Conservation (phyloP, 2,888 invertebrate species). For the Magallana nippona region DNA sequence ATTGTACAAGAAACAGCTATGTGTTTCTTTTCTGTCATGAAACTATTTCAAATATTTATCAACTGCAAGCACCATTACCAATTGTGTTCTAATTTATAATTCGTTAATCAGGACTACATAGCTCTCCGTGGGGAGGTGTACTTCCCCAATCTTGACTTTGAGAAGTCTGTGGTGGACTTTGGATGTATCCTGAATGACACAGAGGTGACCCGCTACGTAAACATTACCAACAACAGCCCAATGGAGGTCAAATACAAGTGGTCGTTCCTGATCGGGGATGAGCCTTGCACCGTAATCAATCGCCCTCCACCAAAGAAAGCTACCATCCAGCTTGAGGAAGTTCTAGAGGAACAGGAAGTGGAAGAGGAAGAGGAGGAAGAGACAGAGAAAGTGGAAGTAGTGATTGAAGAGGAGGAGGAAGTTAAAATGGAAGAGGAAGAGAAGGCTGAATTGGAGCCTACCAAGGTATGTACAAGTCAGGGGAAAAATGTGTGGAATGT, state of each 20-base stretch:
- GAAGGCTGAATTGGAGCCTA: slow-evolving; percentile 60
- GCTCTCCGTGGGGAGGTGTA: slow-evolving; percentile 85
- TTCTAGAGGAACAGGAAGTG: slow-evolving; percentile 49
- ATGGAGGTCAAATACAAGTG: slow-evolving; percentile 82
- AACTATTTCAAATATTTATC: no score
- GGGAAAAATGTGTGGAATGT: neutral
- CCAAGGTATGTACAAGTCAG: slow-evolving; percentile 56
- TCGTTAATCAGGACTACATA: slow-evolving; percentile 83
- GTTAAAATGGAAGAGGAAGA: slow-evolving; percentile 58
- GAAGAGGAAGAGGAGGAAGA: slow-evolving; percentile 42
- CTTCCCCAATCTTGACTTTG: slow-evolving; percentile 85
- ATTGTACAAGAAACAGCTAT: neutral
- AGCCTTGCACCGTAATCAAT: slow-evolving; percentile 68
- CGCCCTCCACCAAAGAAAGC: slow-evolving; percentile 53
- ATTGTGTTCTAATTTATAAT: neutral
- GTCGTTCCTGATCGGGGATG: slow-evolving; percentile 77
- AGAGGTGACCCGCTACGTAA: slow-evolving; percentile 80
- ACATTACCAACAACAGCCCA: slow-evolving; percentile 82
- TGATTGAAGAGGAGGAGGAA: slow-evolving; percentile 59
- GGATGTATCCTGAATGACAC: slow-evolving; percentile 83
- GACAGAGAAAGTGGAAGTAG: slow-evolving; percentile 53
- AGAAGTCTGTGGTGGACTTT: slow-evolving; percentile 84
- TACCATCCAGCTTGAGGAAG: slow-evolving; percentile 54
- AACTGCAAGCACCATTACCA: no score
- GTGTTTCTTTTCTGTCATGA: no score